Conservation (phyloP, 2,113 vertebrate species). For the Tautogolabrus adspersus region DNA sequence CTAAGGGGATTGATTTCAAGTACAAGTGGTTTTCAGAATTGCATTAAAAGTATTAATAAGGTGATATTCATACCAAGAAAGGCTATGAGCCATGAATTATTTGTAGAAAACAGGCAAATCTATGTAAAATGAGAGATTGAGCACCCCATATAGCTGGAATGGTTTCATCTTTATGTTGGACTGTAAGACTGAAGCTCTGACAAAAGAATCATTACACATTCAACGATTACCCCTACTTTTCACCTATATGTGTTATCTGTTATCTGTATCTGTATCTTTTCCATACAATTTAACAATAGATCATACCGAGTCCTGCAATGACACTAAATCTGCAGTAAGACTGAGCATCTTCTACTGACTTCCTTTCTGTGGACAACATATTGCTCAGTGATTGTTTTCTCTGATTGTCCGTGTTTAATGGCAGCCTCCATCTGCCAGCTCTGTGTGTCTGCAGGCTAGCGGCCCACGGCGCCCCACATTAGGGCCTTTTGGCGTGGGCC, state of each 20-base stretch:
- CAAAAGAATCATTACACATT: too few relatives aligned
- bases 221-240: too few relatives aligned
- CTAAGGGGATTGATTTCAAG: too few relatives aligned
- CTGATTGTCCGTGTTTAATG: conserved; percentile 79
- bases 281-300: background rate
- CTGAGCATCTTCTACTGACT: conserved; percentile 24
- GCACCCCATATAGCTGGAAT: too few relatives aligned
- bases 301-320: conserved; percentile 35
- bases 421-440: conserved; percentile 81
- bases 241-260: too few relatives aligned
- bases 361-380: conserved; percentile 48
- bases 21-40: too few relatives aligned
- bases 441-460: conserved; percentile 77
- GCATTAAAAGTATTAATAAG: too few relatives aligned
- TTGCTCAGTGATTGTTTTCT: conserved; percentile 74
- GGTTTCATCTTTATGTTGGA: too few relatives aligned
- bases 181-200: background rate
- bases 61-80: too few relatives aligned
- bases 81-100: too few relatives aligned
- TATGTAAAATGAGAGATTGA: too few relatives aligned
- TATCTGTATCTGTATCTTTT: background rate
- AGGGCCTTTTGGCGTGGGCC: conserved; percentile 79
- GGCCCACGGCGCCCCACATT: conserved; percentile 81
- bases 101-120: too few relatives aligned
- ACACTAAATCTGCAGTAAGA: conserved; percentile 44